Base-by-base conservation (phyloP, 2,888 invertebrate genomes). In the Drosophila kokeensis region DNA sequence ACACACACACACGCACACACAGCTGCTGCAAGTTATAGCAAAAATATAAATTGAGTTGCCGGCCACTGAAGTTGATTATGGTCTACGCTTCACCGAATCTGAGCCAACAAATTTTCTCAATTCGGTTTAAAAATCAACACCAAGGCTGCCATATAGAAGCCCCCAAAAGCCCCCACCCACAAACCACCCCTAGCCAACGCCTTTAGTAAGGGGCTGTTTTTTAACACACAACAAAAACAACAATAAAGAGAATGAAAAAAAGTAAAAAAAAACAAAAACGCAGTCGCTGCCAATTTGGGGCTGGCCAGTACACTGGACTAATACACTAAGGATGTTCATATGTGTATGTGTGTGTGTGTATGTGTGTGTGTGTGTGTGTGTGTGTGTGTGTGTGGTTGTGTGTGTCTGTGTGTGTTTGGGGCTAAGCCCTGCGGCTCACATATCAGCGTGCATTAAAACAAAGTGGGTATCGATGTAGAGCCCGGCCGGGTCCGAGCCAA, bases 61-160 rank as follows among this genome's bases (percentile, higher is more conserved):
- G 90, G 91, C 91, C 90, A 91, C 91, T 83, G 89, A 90, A 91
- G 90, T 90, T 90, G 91, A 90, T 90, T 90, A 91, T 91, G 90
- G 91, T 90, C 87, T 89, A 81, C 85, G 90, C 87, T 83, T 81
- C 85, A 82, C 57, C 81, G 88, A 87, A 89, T 84, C 88, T 81
- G 74, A 82, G 88, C 85, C 88, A 89, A 85, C 90, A 87, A 88
- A 86, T 87, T 89, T 88, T 85, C 90, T 81, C 86, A 75, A 90
- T 85, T 88, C 86, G 77, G 81, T 90, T 90, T 81, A 88, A 83
- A 89, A 89, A 88, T 88, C 89, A 83, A 86, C 87, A 83, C 87
- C 73, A 75, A 66, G 63, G 64, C 74, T 57, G 29, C 29, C 29
- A 24, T 27, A 13, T 21, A 24, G 62, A 40, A 40, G n/a, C 62